phyloP scores from a whole-genome alignment of 2,113 vertebrate genomes.

The Sprattus sprattus region DNA sequence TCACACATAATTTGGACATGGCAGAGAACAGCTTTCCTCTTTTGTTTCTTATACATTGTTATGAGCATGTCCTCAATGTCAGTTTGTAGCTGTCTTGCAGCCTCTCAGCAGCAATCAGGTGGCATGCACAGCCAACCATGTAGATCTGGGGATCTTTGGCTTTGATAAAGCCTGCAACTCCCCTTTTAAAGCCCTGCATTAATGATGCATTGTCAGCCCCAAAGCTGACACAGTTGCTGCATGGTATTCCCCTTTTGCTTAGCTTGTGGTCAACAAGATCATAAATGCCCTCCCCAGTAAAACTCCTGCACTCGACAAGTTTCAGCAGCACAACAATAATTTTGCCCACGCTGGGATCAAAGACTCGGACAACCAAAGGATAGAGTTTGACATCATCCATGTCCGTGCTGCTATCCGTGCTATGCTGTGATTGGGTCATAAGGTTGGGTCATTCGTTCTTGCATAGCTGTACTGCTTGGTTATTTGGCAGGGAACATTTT shows the following conservation, averaged over 20 bases:
- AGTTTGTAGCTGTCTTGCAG: neutral
- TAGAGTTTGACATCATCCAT: neutral
- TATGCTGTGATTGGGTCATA: neutral
- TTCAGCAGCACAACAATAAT: neutral
- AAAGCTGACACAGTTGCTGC: constrained; percentile 5
- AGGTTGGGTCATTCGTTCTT: neutral
- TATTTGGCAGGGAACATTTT: neutral
- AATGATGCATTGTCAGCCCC: neutral
- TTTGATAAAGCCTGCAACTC: neutral
- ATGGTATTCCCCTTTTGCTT: constrained; percentile 14
- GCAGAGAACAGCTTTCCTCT: constrained; percentile 15
- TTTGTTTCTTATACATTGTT: constrained; percentile 1
- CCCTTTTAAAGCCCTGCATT: neutral
- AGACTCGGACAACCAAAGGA: neutral
- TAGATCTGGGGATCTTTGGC: neutral
- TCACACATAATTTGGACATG: too few species aligned
- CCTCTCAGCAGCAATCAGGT: too few species aligned
- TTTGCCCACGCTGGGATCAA: constrained; percentile 1
- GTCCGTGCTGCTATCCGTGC: neutral
- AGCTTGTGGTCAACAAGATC: neutral
- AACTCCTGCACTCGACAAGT: neutral
- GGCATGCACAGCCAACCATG: too few species aligned
- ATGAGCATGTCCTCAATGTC: constrained; percentile 20
- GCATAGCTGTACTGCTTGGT: neutral
- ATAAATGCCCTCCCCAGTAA: neutral